These are phyloP conservation scores for Penaeus monodon DNA, from an alignment of 2,888 invertebrate genomes.

Conservation along the genomic window DNA sequence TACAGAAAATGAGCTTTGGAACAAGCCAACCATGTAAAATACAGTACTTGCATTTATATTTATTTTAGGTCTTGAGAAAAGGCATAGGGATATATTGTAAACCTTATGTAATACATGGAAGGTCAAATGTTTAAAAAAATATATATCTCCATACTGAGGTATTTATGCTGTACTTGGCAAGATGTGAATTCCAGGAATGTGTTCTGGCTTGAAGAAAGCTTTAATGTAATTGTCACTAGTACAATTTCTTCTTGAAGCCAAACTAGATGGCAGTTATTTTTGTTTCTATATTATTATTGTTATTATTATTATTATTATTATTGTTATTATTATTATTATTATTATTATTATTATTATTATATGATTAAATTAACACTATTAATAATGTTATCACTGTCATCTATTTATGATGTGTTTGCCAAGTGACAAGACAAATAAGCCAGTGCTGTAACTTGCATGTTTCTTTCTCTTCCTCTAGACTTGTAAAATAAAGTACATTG, in stretches of 20 bases:
- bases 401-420: background rate
- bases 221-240: slow-evolving; percentile 4
- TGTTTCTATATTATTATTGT: background rate
- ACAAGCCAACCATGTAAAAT: no score
- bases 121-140: background rate
- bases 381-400: no score
- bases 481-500: slow-evolving; percentile 21
- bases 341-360: no score
- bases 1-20: no score
- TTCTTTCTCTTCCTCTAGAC: slow-evolving; percentile 36
- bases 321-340: no score
- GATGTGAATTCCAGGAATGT: background rate
- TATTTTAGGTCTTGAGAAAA: no score
- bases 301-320: no score
- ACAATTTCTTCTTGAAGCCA: background rate
- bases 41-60: no score
- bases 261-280: background rate
- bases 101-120: no score
- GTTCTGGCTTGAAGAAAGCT: slow-evolving; percentile 6
- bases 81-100: no score
- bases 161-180: slow-evolving; percentile 19
- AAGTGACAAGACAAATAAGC: slow-evolving; percentile 3
- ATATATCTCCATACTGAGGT: background rate
- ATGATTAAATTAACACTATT: no score
- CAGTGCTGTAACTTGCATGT: slow-evolving; percentile 31